Percentiles rank a stretch among this genome's conserved stretches.
phyloP scores from a whole-genome alignment of 1,140 invertebrate genomes.

The Drosophila repletoides region DNA sequence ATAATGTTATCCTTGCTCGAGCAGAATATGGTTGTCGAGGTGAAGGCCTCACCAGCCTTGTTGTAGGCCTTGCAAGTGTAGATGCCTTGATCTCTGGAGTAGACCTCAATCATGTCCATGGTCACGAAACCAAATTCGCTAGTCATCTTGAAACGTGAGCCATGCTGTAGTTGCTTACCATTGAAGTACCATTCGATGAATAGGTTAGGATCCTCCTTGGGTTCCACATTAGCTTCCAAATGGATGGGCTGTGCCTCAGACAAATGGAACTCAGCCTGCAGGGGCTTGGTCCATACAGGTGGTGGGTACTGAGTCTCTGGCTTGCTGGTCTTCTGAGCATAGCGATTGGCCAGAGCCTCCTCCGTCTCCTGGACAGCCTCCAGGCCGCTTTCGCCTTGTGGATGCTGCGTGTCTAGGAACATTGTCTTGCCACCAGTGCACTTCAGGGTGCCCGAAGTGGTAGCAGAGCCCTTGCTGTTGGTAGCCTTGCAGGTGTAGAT shows the following conservation, averaged over 20 bases:
- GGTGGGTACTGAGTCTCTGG: constrained; percentile 91
- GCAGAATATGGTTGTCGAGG: constrained; percentile 93
- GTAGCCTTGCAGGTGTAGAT: constrained; percentile 96
- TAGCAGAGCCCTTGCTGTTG: constrained; percentile 94
- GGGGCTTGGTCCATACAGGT: constrained; percentile 93
- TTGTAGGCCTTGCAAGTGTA: constrained; percentile 96
- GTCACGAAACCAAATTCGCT: constrained; percentile 97
- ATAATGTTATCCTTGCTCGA: constrained; percentile 91
- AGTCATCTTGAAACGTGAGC: constrained; percentile 92
- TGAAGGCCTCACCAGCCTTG: constrained; percentile 94
- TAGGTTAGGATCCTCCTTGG: constrained; percentile 97
- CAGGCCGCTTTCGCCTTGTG: constrained; percentile 92
- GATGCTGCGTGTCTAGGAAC: constrained; percentile 94
- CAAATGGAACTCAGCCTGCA: constrained; percentile 91
- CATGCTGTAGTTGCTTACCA: constrained; percentile 92
- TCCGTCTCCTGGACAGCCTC: constrained; percentile 94
- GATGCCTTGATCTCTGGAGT: constrained; percentile 96
- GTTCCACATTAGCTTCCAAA: constrained; percentile 96
- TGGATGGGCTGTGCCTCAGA: constrained; percentile 95
- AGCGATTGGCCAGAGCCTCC: constrained; percentile 88
- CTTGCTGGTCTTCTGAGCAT: constrained; percentile 85
- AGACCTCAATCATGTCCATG: constrained; percentile 93
- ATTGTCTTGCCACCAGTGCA: constrained; percentile 91
- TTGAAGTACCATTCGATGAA: constrained; percentile 97
- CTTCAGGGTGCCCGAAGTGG: constrained; percentile 92